Base-by-base conservation (phyloP, 2,888 invertebrate species). In the Baronia brevicornis region DNA sequence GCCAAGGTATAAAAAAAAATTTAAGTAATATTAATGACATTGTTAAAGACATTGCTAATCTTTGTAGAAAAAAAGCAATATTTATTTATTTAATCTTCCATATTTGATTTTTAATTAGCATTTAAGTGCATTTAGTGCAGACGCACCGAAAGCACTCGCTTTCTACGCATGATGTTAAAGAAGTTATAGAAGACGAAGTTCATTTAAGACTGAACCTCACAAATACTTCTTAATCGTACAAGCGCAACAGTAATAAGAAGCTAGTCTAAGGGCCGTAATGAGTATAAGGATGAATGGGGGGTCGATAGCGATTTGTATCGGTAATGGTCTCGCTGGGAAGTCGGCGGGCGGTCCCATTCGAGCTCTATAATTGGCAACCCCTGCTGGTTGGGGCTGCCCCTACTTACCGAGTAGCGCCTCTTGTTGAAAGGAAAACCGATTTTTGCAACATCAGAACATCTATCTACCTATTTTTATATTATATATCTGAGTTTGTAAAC, bases 361-460 rank as follows among this genome's bases (percentile, higher is more conserved):
- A 33, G 39, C 38, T 27, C 42, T 33, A 39, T 56, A 58, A 59
- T 55, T 55, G 58, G 51, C 42, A 39, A 28, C 48, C 55, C 58
- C n/a, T 46, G 46, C 52, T 51, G 43, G 25, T 44, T 19, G 34
- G 38, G 33, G 21, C 39, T 32, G 36, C 36, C 42, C 17, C 21
- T 18, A 25, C 27, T 27, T 34, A 12, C n/a, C 7, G 38, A 22
- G 12, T 22, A 22, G 13, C 9, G 11, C 13, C 20, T 3, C 6
- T 6, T 6, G 21, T 14, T 29, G 19, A 27, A 13, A 20, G 18
- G 17, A n/a, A n/a, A n/a, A n/a, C n/a, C n/a, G n/a, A 8, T 23
- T 28, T 32, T 15, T 19, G n/a, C n/a, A n/a, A n/a, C n/a, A n/a
- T n/a, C n/a, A n/a, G n/a, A n/a, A n/a, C n/a, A n/a, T 28, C n/a